phyloP scores from a whole-genome alignment of 92 coral and sea anemone species.

The Zoanthus sansibaricus region DNA sequence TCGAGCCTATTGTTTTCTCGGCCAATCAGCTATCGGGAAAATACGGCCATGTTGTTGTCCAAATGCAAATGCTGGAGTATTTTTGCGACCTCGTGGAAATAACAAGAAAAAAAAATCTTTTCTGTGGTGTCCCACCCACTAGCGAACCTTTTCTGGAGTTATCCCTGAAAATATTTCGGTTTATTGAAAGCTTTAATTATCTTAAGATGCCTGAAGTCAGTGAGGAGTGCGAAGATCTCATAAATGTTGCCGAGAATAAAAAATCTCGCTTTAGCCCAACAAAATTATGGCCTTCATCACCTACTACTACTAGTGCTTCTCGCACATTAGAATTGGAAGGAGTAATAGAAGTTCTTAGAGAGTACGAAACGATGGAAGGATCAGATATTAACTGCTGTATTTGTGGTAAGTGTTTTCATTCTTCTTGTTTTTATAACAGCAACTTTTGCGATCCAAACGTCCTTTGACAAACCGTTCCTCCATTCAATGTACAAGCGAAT shows the following conservation, averaged over 20 bases:
- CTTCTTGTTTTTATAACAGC: not conserved
- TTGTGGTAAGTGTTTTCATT: conserved; percentile 83
- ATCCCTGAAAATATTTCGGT: not conserved
- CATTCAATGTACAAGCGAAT: conserved; percentile 59
- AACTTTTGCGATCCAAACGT: conserved; percentile 12
- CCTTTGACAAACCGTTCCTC: conserved; percentile 26
- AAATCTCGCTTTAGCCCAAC: conserved; percentile 87
- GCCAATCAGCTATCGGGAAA: conserved; percentile 73
- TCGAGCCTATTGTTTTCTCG: conserved; percentile 63
- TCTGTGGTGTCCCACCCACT: conserved; percentile 95
- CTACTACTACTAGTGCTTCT: conserved; percentile 66
- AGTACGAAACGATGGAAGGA: conserved; percentile 95
- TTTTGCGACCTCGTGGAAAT: conserved; percentile 96
- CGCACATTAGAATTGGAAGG: conserved; percentile 96
- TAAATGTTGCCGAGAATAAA: conserved; percentile 69
- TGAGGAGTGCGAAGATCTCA: conserved; percentile 71
- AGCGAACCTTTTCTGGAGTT: conserved; percentile 39
- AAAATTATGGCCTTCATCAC: conserved; percentile 65
- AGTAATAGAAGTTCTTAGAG: conserved; percentile 96
- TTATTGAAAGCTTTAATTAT: conserved; percentile 27
- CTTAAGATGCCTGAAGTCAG: conserved; percentile 81
- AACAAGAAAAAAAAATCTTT: conserved; percentile 70
- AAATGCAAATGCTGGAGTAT: conserved; percentile 90
- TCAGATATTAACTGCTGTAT: conserved; percentile 96
- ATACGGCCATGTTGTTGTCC: conserved; percentile 91